These are phyloP conservation scores for Drosophila recens DNA, from an alignment of 2,888 invertebrate species.

Conservation along the genomic window DNA sequence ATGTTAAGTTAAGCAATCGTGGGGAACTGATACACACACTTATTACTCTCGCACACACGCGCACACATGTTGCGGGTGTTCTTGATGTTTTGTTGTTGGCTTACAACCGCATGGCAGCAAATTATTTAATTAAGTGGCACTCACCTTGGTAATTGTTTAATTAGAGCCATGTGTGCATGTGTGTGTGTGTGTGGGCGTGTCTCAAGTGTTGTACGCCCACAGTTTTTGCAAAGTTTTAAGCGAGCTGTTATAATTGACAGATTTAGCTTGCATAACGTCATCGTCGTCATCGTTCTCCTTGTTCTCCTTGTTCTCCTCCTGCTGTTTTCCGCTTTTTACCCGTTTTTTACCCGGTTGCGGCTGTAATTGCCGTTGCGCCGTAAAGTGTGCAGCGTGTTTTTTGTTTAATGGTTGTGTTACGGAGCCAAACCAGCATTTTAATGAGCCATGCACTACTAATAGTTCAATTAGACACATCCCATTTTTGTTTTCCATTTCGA, in stretches of 20 bases:
- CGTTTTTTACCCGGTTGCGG: constrained; percentile 34
- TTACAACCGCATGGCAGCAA: constrained; percentile 70
- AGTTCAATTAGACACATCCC: background rate
- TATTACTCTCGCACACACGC: too few relatives aligned
- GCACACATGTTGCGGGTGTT: constrained; percentile 20
- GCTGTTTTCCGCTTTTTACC: constrained; percentile 30
- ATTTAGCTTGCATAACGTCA: constrained; percentile 45
- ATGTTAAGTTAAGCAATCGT: constrained; percentile 5
- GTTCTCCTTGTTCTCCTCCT: too few relatives aligned
- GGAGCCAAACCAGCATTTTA: constrained; percentile 16
- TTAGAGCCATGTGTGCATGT: constrained; percentile 55
- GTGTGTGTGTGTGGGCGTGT: constrained; percentile 22
- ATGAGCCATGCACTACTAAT: constrained; percentile 15
- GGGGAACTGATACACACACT: background rate
- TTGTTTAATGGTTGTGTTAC: background rate
- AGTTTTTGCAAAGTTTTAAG: constrained; percentile 67
- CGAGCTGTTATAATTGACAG: constrained; percentile 74
- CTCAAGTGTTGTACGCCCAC: constrained; percentile 29
- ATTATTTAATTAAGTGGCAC: constrained; percentile 80
- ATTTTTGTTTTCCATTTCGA: background rate
- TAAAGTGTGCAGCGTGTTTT: constrained; percentile 43
- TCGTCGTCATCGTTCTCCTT: constrained; percentile 1
- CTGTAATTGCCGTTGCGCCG: constrained; percentile 54
- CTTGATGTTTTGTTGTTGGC: constrained; percentile 52
- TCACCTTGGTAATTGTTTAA: constrained; percentile 80